Evolutionary conservation across 2,888 invertebrate genomes (phyloP), one percentile per base, ranked within the genome.

Genomic region (Drosophila neonasuta): DNA sequence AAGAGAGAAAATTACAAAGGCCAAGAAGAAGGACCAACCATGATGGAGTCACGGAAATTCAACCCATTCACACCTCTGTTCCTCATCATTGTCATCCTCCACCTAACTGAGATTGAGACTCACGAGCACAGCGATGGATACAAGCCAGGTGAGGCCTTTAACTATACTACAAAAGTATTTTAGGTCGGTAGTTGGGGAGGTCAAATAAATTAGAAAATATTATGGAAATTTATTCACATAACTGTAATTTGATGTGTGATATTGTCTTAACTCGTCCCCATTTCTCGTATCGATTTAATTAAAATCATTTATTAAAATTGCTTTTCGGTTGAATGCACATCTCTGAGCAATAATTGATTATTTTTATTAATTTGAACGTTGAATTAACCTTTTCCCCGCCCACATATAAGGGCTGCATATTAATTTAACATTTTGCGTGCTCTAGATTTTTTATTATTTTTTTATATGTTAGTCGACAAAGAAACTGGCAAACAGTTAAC

Each of bases 121-220:
- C 91, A 91, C 61, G 91, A 91, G 71, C 91, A 90, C 65, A 86
- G 88, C 63, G 91, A 91, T 79, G 91, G 91, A 68, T 91, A 90
- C 56, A 91, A 90, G 66, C 91, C 91, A 83, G 91, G 91, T 91
- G 64, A 88, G 88, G 57, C 7, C 17, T 29, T n/a, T 36, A 9
- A 5, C 24, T 34, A 17, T 29, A 24, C 0, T 8, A 9, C 1
- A 32, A 11, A 32, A 30, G 1, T 32, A 10, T 20, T 44, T 29
- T 45, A 30, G 15, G 6, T 32, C 24, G 24, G 1, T 6, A 24
- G 24, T 24, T 24, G 24, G 24, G 24, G 24, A 24, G 24, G 24
- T 24, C 6, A 6, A 24, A 24, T 30, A 45, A 46, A 13, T 30
- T 1, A 2, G 24, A 46, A 34, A 6, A 20, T 20, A 11, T 46